These are phyloP conservation scores for Protomyctophum bolini DNA, from an alignment of 2,113 vertebrate genomes.

Conservation along the genomic window DNA sequence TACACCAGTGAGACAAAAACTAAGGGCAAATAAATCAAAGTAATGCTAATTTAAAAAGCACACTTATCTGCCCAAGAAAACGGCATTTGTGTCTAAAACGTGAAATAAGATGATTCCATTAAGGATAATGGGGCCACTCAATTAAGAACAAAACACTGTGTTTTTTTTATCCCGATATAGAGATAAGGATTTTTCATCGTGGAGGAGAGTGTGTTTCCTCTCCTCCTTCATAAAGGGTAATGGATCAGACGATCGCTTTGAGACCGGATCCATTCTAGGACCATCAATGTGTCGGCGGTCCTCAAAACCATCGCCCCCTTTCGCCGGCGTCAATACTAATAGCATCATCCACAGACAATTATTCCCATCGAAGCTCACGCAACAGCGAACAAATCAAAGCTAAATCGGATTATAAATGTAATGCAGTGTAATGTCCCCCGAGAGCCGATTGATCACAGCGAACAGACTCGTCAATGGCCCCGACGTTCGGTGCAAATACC, in stretches of 20 bases:
- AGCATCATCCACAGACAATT: constrained; percentile 81
- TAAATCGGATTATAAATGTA: constrained; percentile 82
- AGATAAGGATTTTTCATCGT: constrained; percentile 56
- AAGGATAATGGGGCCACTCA: constrained; percentile 50
- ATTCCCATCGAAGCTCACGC: constrained; percentile 77
- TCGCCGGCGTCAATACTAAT: constrained; percentile 81
- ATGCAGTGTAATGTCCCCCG: constrained; percentile 74
- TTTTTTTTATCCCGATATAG: constrained; percentile 42
- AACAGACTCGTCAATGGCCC: constrained; percentile 71
- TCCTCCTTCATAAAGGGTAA: constrained; percentile 75
- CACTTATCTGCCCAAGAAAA: too few relatives aligned
- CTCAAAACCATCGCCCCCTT: constrained; percentile 77
- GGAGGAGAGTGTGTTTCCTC: constrained; percentile 37
- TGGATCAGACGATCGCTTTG: constrained; percentile 75
- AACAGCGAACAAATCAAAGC: constrained; percentile 82
- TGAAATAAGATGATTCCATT: not conserved
- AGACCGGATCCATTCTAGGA: constrained; percentile 74
- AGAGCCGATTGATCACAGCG: constrained; percentile 79
- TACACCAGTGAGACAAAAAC: too few relatives aligned
- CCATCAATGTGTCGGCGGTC: constrained; percentile 77
- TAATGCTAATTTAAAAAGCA: too few relatives aligned
- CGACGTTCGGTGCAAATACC: constrained; percentile 63
- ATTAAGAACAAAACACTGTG: constrained; percentile 4
- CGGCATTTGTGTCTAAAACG: too few relatives aligned
- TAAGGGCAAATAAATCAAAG: too few relatives aligned